These are phyloP conservation scores for Thermophis baileyi DNA, from an alignment of 2,113 vertebrate genomes.

Conservation along the genomic window DNA sequence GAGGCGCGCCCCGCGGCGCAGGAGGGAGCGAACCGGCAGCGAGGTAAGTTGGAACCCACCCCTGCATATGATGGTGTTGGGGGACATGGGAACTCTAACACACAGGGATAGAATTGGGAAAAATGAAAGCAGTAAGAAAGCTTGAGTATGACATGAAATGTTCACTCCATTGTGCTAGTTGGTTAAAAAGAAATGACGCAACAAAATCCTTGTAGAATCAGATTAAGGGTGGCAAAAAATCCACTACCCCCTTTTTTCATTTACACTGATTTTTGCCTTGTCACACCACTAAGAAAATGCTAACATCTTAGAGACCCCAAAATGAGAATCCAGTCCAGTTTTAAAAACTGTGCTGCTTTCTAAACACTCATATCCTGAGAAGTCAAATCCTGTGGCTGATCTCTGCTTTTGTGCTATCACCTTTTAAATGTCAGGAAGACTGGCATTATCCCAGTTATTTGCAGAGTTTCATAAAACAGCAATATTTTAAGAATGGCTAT, in stretches of 20 bases:
- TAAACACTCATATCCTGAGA: neutral
- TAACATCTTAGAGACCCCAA: neutral
- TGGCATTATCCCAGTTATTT: too few species aligned
- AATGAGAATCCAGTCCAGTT: neutral
- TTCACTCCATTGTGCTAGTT: neutral
- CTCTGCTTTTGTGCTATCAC: too few species aligned
- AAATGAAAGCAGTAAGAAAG: neutral
- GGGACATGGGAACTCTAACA: neutral
- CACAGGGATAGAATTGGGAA: neutral
- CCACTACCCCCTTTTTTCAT: neutral
- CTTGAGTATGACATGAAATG: neutral
- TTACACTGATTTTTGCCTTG: neutral
- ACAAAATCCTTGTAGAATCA: neutral
- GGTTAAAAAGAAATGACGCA: neutral
- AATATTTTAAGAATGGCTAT: too few species aligned
- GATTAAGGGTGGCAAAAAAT: neutral
- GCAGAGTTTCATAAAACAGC: too few species aligned
- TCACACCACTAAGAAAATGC: neutral
- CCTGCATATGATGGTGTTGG: neutral
- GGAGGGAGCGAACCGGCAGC: too few species aligned
- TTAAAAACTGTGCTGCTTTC: neutral
- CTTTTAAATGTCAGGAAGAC: too few species aligned
- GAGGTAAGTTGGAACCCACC: too few species aligned
- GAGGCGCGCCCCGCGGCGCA: too few species aligned
- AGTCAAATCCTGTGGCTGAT: too few species aligned